phyloP scores from a whole-genome alignment of 1,140 invertebrate genomes.

The Nephila pilipes region DNA sequence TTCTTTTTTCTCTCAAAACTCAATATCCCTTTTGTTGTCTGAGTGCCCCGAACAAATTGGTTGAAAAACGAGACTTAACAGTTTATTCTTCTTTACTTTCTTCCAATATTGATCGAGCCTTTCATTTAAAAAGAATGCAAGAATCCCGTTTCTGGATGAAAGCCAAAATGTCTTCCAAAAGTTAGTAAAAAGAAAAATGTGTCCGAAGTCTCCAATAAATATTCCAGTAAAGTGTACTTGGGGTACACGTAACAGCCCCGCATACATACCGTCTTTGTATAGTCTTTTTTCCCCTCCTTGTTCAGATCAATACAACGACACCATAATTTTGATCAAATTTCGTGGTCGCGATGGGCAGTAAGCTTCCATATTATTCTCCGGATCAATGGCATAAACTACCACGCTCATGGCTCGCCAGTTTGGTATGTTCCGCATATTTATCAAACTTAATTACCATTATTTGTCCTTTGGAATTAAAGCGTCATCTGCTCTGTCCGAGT shows the following conservation, averaged over 20 bases:
- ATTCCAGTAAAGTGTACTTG: background rate
- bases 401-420: conserved; percentile 1
- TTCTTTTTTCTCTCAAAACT: background rate
- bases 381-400: background rate
- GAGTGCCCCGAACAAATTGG: background rate
- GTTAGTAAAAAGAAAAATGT: conserved; percentile 2
- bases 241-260: background rate
- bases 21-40: background rate
- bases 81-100: background rate
- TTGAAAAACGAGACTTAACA: background rate
- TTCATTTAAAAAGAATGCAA: background rate
- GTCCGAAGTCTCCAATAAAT: conserved; percentile 5
- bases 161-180: background rate
- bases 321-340: conserved; percentile 44
- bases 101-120: background rate
- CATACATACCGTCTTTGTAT: background rate
- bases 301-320: conserved; percentile 13
- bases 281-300: background rate
- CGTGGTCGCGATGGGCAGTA: background rate
- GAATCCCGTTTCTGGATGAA: background rate
- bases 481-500: background rate
- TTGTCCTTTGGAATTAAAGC: conserved; percentile 53
- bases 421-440: conserved; percentile 50
- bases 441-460: conserved; percentile 69
- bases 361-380: conserved; percentile 24